Percentiles rank a stretch among this genome's conserved stretches.
These are phyloP conservation scores for Neolamprologus falcicula DNA, from an alignment of 2,113 vertebrate species.

Conservation along the genomic window DNA sequence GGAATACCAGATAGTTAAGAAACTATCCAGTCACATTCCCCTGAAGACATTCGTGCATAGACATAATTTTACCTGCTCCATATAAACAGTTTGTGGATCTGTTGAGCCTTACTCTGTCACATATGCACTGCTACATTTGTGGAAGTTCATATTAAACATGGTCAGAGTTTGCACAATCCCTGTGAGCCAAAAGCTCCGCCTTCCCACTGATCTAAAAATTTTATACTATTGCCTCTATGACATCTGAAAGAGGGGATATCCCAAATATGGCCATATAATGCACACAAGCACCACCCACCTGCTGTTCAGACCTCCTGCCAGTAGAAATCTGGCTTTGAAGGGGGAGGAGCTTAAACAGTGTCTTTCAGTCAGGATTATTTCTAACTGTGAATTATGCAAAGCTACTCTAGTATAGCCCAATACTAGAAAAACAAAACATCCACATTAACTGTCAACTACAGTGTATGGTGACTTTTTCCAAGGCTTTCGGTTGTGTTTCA, in stretches of 20 bases:
- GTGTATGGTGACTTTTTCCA: not conserved
- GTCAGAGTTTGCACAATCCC: not conserved
- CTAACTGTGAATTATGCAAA: not conserved
- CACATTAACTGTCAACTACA: not conserved
- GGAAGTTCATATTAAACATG: not conserved
- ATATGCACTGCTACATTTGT: not conserved
- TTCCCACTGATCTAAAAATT: not conserved
- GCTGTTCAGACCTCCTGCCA: not conserved
- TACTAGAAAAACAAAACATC: not conserved
- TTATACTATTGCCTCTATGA: not conserved
- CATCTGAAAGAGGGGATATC: not conserved
- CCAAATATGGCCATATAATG: not conserved
- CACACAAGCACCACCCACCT: not conserved
- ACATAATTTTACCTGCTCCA: not conserved
- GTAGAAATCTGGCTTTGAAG: not conserved
- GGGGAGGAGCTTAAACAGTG: not conserved
- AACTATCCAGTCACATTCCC: not conserved
- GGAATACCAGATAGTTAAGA: not conserved
- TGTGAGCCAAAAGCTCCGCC: not conserved
- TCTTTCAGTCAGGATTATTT: not conserved
- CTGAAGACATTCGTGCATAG: accelerated
- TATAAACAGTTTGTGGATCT: not conserved
- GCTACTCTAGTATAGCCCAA: not conserved
- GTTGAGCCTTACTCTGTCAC: not conserved
- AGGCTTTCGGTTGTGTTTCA: not conserved